Evolutionary conservation across 1,140 invertebrate species (phyloP).

Genomic region (Cardiocondyla obscurior): DNA sequence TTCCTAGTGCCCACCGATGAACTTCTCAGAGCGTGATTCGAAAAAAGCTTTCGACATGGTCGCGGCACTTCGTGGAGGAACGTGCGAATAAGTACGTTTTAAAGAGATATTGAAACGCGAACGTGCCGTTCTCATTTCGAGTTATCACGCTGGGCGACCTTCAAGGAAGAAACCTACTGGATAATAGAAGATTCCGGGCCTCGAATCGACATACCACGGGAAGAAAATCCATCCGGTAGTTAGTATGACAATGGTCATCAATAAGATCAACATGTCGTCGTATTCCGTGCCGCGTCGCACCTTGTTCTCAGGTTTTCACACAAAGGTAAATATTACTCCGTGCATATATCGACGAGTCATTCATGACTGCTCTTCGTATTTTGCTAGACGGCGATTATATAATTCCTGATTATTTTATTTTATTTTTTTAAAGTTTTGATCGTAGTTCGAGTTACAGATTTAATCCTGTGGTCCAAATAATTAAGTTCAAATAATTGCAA

Average conservation of each 20-base stretch:
- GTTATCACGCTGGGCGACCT: slow-evolving; percentile 15
- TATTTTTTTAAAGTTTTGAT: neutral
- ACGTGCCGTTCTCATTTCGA: neutral
- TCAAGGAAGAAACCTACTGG: neutral
- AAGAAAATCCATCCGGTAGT: slow-evolving; percentile 12
- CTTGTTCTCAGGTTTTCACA: slow-evolving; percentile 76
- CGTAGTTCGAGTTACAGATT: too few species aligned
- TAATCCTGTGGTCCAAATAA: too few species aligned
- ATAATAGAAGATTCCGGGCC: slow-evolving; percentile 21
- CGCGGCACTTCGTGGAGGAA: neutral
- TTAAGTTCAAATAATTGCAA: too few species aligned
- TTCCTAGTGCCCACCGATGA: neutral
- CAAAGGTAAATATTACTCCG: slow-evolving; percentile 71
- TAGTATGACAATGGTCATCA: slow-evolving; percentile 81
- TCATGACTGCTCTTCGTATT: too few species aligned
- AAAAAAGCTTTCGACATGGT: neutral
- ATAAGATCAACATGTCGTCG: slow-evolving; percentile 80
- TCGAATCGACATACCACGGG: neutral
- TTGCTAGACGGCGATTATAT: too few species aligned
- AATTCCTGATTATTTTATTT: neutral
- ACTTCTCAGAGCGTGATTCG: neutral
- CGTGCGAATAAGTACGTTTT: slow-evolving; percentile 30
- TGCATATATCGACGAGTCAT: too few species aligned
- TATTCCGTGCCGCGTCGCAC: slow-evolving; percentile 74
- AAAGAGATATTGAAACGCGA: neutral